A percentile compares a stretch with the other conserved stretches of the same genome.
These are phyloP conservation scores for Dolichallabes microphthalmus DNA, from an alignment of 2,113 vertebrate genomes.

Conservation along the genomic window DNA sequence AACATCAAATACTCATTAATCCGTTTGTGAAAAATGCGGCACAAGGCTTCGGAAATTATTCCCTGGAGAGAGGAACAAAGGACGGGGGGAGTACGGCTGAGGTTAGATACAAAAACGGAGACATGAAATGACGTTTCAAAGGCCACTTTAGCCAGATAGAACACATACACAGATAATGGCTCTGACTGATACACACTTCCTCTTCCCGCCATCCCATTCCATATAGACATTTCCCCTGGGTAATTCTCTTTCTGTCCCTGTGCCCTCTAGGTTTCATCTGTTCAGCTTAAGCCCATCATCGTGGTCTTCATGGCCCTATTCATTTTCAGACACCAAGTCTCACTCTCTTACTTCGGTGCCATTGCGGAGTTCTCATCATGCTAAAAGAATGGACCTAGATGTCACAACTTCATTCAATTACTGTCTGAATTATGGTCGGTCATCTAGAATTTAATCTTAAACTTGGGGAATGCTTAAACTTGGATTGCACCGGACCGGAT, in stretches of 20 bases:
- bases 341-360: neutral
- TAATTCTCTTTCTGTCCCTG: neutral
- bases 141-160: constrained; percentile 50
- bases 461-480: neutral
- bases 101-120: constrained; percentile 35
- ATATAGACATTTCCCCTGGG: neutral
- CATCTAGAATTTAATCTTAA: neutral
- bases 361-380: neutral
- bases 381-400: neutral
- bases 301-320: neutral
- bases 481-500: too few species aligned
- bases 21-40: neutral
- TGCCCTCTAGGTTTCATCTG: neutral
- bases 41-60: constrained; percentile 3
- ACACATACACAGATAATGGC: constrained; percentile 24
- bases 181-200: neutral
- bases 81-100: neutral
- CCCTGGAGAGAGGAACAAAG: neutral
- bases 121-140: constrained; percentile 61
- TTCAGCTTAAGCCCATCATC: neutral
- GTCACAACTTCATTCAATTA: neutral
- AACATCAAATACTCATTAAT: constrained; percentile 24
- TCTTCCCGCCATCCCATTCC: neutral
- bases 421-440: neutral
- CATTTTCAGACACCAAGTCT: neutral